Base-by-base conservation (phyloP, 2,888 invertebrate species). In the Entomobrya multifasciata region DNA sequence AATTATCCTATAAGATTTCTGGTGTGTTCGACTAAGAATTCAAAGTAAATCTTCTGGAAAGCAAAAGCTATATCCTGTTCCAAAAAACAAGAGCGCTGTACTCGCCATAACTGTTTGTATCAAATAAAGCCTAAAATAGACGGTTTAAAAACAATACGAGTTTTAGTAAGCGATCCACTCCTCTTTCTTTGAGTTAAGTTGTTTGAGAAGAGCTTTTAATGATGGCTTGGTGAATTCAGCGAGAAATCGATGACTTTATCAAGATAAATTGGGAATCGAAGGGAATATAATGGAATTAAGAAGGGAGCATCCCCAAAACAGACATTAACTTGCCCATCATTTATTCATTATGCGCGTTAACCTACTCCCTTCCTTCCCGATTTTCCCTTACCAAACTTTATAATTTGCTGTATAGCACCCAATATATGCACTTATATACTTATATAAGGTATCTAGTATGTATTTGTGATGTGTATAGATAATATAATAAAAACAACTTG, bases 211-310 rank as follows among this genome's bases (percentile, higher is more conserved):
- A 88, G 89, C 91, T 88, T 91, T 91, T 90, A 90, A 90, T 90
- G 90, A 91, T 91, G 88, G 88, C 81, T 86, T 88, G 87, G 89
- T 87, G 90, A 88, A 89, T 90, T 88, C 88, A 88, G 89, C 88
- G 89, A 88, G 90, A 91, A 91, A 91, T 91, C 91, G 91, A 91
- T 90, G 91, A 91, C 91, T 91, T 90, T 88, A 91, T 91, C 90
- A 91, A 91, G 90, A 91, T 90, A 90, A 89, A 90, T 90, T 89
- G 89, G 88, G 88, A 90, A 90, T 90, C 90, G 89, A 90, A 90
- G 82, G 87, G 86, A 87, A 82, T 87, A 86, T 90, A 91, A 91
- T 91, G 89, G 89, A 90, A 91, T 91, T 90, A 91, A 89, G 89
- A 90, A 89, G 88, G 88, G 86, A 88, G 89, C 87, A 89, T 87